Percentiles rank a stretch among this genome's conserved stretches.
phyloP scores from a whole-genome alignment of 2,888 invertebrate genomes.

The Pharmacophagus antenor region DNA sequence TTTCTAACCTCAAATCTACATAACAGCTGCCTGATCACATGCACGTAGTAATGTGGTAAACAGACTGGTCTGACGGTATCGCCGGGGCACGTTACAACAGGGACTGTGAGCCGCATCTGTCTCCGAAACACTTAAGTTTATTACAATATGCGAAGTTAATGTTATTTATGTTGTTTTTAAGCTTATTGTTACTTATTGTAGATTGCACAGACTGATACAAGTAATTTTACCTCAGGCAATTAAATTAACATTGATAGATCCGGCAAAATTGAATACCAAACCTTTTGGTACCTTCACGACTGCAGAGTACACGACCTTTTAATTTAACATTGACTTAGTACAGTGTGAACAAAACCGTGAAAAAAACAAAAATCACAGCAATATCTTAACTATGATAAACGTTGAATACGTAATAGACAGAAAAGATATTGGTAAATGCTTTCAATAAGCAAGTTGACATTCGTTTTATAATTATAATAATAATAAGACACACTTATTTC shows the following conservation, averaged over 20 bases:
- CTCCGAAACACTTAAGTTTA: conserved; percentile 39
- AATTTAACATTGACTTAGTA: conserved; percentile 40
- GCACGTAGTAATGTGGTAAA: conserved; percentile 53
- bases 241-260: conserved; percentile 30
- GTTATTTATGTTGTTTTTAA: conserved; percentile 33
- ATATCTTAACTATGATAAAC: conserved; percentile 40
- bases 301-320: conserved; percentile 30
- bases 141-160: conserved; percentile 38
- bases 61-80: conserved; percentile 33
- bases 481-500: conserved; percentile 62
- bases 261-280: conserved; percentile 22
- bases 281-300: conserved; percentile 30
- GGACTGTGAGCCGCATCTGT: conserved; percentile 40
- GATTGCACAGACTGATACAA: too few species aligned
- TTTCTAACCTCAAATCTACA: conserved; percentile 53
- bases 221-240: too few species aligned
- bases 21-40: conserved; percentile 66
- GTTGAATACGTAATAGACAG: conserved; percentile 43
- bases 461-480: conserved; percentile 51
- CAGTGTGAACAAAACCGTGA: conserved; percentile 38
- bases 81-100: conserved; percentile 8
- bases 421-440: conserved; percentile 41
- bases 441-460: conserved; percentile 50
- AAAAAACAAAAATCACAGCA: conserved; percentile 41
- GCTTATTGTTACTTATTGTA: conserved; percentile 37